phyloP scores from a whole-genome alignment of 2,888 invertebrate species.

The Eudemis profundana region DNA sequence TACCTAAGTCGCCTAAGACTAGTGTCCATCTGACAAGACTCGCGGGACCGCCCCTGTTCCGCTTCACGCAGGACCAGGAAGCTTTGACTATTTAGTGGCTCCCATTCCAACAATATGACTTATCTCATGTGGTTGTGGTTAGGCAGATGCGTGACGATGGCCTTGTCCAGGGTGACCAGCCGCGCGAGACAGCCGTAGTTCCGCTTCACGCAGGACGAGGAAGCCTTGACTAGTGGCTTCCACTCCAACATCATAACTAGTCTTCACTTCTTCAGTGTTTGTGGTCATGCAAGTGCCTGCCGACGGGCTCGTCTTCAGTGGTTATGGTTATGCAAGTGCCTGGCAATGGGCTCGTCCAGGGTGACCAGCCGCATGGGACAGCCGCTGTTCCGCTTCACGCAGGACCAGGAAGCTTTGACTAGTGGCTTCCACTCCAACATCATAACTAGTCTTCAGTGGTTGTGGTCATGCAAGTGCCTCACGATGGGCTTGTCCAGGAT shows the following conservation, averaged over 20 bases:
- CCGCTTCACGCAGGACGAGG: conserved; percentile 34
- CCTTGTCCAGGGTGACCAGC: conserved; percentile 41
- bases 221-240: conserved; percentile 17
- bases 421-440: conserved; percentile 18
- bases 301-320: too few relatives aligned
- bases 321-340: conserved; percentile 20
- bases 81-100: conserved; percentile 20
- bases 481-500: too few relatives aligned
- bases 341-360: conserved; percentile 36
- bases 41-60: conserved; percentile 45
- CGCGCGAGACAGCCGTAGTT: conserved; percentile 45
- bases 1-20: too few relatives aligned
- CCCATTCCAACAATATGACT: too few relatives aligned
- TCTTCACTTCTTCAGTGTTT: too few relatives aligned
- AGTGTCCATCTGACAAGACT: too few relatives aligned
- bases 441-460: too few relatives aligned
- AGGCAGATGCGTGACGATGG: conserved; percentile 35
- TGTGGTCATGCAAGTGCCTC: too few relatives aligned
- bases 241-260: too few relatives aligned
- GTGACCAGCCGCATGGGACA: conserved; percentile 47
- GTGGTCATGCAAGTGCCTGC: too few relatives aligned
- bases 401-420: conserved; percentile 29
- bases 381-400: conserved; percentile 37
- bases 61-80: conserved; percentile 35
- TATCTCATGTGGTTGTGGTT: conserved; percentile 32